phyloP scores from a whole-genome alignment of 2,113 vertebrate species.

The Oriolus oriolus region DNA sequence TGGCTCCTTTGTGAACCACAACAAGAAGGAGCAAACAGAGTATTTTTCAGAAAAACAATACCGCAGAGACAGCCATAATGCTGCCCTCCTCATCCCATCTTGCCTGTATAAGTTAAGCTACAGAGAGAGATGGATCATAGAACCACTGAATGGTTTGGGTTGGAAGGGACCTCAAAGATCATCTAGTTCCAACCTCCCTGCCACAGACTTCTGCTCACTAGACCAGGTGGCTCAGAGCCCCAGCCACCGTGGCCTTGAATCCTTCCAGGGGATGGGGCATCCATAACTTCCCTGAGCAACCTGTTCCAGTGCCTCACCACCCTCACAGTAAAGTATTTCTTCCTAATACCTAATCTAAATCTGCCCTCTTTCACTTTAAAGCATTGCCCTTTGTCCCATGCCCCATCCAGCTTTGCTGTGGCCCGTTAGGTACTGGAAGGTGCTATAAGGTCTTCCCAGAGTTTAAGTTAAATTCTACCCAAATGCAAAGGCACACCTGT shows the following conservation, averaged over 20 bases:
- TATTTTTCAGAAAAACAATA: background rate
- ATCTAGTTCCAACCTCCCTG: background rate
- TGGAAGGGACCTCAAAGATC: background rate
- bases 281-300: background rate
- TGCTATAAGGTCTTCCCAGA: background rate
- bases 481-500: background rate
- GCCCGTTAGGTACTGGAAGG: background rate
- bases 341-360: background rate
- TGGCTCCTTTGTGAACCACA: background rate
- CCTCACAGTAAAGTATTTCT: background rate
- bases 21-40: background rate
- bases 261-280: background rate
- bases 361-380: background rate
- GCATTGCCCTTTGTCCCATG: background rate
- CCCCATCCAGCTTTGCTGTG: background rate
- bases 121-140: background rate
- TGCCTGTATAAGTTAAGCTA: background rate
- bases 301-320: background rate
- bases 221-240: background rate
- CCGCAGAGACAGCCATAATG: background rate
- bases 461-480: background rate
- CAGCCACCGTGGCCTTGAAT: accelerated
- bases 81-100: background rate
- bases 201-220: background rate
- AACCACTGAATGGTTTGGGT: background rate